Evolutionary conservation across 2,888 invertebrate species (phyloP).

Genomic region (Stomorhina lunata): DNA sequence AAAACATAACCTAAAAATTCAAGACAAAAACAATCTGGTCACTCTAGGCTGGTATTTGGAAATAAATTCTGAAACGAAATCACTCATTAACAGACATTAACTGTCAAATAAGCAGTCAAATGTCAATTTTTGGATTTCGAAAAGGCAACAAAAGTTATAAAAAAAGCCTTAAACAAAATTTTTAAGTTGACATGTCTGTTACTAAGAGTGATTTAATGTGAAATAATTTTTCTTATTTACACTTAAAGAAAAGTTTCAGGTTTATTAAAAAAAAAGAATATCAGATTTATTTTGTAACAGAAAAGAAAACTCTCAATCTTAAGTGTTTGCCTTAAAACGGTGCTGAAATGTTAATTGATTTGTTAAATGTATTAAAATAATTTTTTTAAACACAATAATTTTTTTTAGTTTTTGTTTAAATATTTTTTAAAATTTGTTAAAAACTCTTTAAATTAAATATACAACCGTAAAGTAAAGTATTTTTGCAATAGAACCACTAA

Average conservation of each 20-base stretch:
- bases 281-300: slow-evolving; percentile 8
- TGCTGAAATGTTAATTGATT: slow-evolving; percentile 79
- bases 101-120: too few relatives aligned
- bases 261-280: background rate
- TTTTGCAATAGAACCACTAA: slow-evolving; percentile 49
- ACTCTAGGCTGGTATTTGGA: slow-evolving; percentile 46
- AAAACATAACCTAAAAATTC: slow-evolving; percentile 9
- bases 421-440: slow-evolving; percentile 45
- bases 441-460: background rate
- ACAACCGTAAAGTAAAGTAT: slow-evolving; percentile 4
- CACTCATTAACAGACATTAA: too few relatives aligned
- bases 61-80: too few relatives aligned
- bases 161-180: too few relatives aligned
- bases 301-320: too few relatives aligned
- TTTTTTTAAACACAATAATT: slow-evolving; percentile 48
- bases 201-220: too few relatives aligned
- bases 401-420: slow-evolving; percentile 56
- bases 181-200: too few relatives aligned
- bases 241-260: background rate
- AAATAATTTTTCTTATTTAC: too few relatives aligned
- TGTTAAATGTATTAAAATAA: slow-evolving; percentile 63
- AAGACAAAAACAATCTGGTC: slow-evolving; percentile 55
- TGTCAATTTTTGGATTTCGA: too few relatives aligned
- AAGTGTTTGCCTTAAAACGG: slow-evolving; percentile 78
- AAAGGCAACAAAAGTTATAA: too few relatives aligned